These are phyloP conservation scores for Phoxinus phoxinus DNA, from an alignment of 2,113 vertebrate species.

Conservation along the genomic window DNA sequence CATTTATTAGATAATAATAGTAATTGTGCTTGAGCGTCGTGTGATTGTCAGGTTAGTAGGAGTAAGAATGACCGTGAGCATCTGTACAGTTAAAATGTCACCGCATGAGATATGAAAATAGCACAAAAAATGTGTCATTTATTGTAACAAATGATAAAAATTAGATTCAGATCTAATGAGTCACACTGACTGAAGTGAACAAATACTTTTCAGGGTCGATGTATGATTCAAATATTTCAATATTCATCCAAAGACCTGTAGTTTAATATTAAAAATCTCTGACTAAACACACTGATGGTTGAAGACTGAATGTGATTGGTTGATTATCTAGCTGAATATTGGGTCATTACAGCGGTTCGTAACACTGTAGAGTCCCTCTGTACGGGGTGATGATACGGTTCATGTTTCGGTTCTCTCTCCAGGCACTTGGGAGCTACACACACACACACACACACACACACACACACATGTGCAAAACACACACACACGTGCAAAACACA, in stretches of 20 bases:
- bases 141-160: neutral
- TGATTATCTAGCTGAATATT: neutral
- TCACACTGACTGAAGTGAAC: neutral
- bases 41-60: slow-evolving; percentile 53
- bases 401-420: neutral
- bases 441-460: neutral
- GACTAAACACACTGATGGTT: neutral
- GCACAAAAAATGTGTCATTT: neutral
- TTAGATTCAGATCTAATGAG: neutral
- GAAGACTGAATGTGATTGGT: no score
- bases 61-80: neutral
- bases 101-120: neutral
- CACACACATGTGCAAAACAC: neutral
- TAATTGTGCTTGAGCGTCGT: slow-evolving; percentile 53
- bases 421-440: slow-evolving; percentile 17
- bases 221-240: neutral
- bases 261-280: no score
- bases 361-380: slow-evolving; percentile 8
- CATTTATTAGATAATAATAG: neutral
- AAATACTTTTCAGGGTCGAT: neutral
- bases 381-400: neutral
- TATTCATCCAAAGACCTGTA: neutral
- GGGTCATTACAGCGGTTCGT: neutral
- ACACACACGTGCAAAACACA: neutral
- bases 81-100: no score